phyloP scores from a whole-genome alignment of 2,797 vertebrate genomes.

The Meriones psammophilus region DNA sequence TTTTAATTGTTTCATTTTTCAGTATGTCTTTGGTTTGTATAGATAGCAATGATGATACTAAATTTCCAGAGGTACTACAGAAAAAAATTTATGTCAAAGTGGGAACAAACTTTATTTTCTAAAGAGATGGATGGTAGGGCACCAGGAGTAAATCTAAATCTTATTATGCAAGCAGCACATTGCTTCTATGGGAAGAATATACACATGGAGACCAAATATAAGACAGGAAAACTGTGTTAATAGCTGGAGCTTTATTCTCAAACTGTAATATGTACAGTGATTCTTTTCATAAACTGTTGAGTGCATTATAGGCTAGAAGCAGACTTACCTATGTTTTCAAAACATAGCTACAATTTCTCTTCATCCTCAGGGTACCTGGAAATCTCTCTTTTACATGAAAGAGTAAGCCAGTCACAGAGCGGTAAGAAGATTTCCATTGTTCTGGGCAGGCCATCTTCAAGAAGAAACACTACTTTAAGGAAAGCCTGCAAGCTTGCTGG shows the following conservation, averaged over 20 bases:
- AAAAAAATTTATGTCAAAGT: background rate
- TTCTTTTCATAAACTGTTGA: background rate
- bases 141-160: background rate
- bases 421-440: background rate
- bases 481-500: background rate
- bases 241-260: background rate
- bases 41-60: background rate
- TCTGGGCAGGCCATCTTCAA: background rate
- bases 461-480: background rate
- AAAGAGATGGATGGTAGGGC: background rate
- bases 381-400: background rate
- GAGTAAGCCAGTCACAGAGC: background rate
- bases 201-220: background rate
- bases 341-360: background rate
- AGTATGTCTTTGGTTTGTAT: background rate
- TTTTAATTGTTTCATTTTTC: background rate
- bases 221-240: background rate
- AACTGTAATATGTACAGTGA: background rate
- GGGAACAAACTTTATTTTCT: conserved; percentile 16
- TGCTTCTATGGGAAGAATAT: background rate
- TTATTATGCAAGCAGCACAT: background rate
- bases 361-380: background rate
- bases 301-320: background rate
- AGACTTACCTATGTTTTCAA: background rate
- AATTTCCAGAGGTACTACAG: background rate